Percentiles rank a stretch among this genome's conserved stretches.
phyloP scores from a whole-genome alignment of 1,140 invertebrate species.

The Anoplolepis gracilipes region DNA sequence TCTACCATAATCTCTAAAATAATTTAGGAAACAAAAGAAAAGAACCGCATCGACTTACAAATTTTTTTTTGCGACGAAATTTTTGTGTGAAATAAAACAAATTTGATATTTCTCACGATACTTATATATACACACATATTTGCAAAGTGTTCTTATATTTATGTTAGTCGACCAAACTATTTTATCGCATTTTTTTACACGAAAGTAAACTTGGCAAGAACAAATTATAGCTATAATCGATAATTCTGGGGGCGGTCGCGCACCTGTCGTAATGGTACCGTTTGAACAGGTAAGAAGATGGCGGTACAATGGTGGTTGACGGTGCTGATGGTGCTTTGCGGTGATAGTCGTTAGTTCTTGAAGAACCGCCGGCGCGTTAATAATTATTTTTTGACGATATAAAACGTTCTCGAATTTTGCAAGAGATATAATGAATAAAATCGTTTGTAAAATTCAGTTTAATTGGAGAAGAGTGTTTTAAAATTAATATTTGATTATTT shows the following conservation, averaged over 20 bases:
- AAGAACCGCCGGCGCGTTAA: background rate
- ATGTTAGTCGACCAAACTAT: background rate
- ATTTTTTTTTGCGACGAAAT: background rate
- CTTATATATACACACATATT: background rate
- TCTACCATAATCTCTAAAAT: background rate
- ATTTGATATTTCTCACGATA: background rate
- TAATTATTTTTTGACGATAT: background rate
- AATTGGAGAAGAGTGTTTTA: background rate
- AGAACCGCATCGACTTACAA: background rate
- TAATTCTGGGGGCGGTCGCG: conserved; percentile 44
- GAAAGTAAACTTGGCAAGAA: conserved; percentile 23
- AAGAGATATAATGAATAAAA: background rate
- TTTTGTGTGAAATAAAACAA: background rate
- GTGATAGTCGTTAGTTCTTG: conserved; percentile 15
- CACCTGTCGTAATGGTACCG: conserved; percentile 61
- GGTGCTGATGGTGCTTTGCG: conserved; percentile 16
- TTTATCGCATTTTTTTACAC: background rate
- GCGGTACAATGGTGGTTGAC: conserved; percentile 59
- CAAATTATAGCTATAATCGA: conserved; percentile 56
- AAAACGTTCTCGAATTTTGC: background rate
- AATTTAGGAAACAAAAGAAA: background rate
- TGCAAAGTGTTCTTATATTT: background rate
- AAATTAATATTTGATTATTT: background rate
- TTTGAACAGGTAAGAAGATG: conserved; percentile 71
- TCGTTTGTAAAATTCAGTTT: background rate